phyloP scores from a whole-genome alignment of 2,888 invertebrate species.

The Crepidodera aurea region DNA sequence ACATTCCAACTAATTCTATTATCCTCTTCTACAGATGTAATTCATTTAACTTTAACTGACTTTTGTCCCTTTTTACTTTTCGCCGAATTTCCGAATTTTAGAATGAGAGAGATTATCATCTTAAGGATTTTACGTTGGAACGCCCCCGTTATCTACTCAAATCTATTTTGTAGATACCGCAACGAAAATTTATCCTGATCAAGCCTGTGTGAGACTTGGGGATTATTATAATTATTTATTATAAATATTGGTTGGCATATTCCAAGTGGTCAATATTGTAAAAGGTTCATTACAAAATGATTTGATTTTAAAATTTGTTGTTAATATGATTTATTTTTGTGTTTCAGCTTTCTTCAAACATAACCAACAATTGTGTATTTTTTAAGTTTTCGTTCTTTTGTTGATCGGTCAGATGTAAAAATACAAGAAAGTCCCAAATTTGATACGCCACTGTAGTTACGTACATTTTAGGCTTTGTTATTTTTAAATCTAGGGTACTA shows the following conservation, averaged over 20 bases:
- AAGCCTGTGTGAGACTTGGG: background rate
- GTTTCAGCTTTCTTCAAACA: no score
- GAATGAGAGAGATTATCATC: background rate
- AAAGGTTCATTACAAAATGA: no score
- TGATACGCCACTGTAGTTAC: no score
- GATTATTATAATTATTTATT: background rate
- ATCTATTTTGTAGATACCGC: background rate
- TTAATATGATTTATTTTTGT: no score
- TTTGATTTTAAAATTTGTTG: no score
- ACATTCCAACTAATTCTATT: constrained; percentile 17
- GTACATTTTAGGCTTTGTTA: no score
- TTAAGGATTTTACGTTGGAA: background rate
- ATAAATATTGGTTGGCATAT: background rate
- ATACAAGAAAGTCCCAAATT: no score
- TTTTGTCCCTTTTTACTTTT: constrained; percentile 11
- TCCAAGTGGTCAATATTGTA: background rate
- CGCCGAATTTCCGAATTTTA: constrained; percentile 2
- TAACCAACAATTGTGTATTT: no score
- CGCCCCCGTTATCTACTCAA: constrained; percentile 3
- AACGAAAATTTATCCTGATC: background rate
- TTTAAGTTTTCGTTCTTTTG: no score
- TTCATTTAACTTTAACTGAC: constrained; percentile 36
- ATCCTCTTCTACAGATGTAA: constrained; percentile 31
- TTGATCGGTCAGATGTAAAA: no score
- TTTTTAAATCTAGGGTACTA: no score